Base-by-base conservation (phyloP, 2,113 vertebrate genomes). In the Scophthalmus maximus region DNA sequence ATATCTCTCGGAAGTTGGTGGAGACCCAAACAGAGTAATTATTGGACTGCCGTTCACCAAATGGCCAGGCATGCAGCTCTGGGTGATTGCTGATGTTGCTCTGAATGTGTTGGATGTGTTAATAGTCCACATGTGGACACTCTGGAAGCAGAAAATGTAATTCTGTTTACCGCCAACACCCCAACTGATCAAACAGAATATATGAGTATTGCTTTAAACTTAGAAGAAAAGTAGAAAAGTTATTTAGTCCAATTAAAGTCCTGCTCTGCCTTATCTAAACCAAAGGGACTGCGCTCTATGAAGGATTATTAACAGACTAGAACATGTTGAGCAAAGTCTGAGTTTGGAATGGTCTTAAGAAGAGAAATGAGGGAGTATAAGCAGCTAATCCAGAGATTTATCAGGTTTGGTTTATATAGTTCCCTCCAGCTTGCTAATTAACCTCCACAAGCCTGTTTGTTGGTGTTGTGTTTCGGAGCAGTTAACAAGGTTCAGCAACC, bases 401-500 rank as follows among this genome's bases (percentile, higher is more conserved):
- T 56, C 52, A 25, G 53, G 18, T 46, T 57, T 2, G 59, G 25
- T 20, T 52, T 36, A 61, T 72, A 32, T 36, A 63, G 51, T 47
- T 27, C 47, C 46, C 22, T 20, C 27, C 2, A 59, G 74, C 52
- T 65, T 66, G 56, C 73, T 76, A 84, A 78, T 82, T 61, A 79
- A 68, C 57, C 75, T 32, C 34, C 55, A 57, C 30, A 44, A 74
- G 58, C 29, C n/a, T 51, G 49, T 69, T 65, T 68, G 73, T 47
- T 42, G 38, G 27, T 56, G 72, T 57, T 71, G 40, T 61, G 20
- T 76, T 74, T 80, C 20, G 42, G 30, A 47, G 68, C 30, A 9
- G 26, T 52, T 51, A 68, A 60, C 30, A 65, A 73, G 68, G 25
- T 70, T 80, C n/a, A 52, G 66, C 61, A 83, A 82, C 72, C 46